Conservation (phyloP, 2,888 invertebrate species). For the Leptopilina syphax region DNA sequence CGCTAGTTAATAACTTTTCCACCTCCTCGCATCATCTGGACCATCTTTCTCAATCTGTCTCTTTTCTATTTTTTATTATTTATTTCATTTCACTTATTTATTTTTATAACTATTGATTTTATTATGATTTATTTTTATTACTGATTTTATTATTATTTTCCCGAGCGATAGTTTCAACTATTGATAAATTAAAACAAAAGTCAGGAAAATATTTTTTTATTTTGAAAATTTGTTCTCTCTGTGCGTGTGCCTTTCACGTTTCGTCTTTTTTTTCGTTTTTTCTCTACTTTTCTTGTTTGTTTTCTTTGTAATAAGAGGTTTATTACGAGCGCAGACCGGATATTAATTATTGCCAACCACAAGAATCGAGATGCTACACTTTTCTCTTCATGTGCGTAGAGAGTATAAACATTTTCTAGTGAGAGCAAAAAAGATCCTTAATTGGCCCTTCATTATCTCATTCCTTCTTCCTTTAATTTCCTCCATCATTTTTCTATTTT, state of each 20-base stretch:
- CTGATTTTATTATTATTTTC: no score
- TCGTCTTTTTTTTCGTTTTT: background rate
- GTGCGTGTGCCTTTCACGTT: background rate
- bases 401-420: background rate
- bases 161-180: no score
- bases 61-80: slow-evolving; percentile 48
- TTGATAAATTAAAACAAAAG: background rate
- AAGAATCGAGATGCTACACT: slow-evolving; percentile 46
- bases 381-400: slow-evolving; percentile 46
- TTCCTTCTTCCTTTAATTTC: background rate
- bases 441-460: slow-evolving; percentile 6
- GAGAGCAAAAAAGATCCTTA: background rate
- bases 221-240: no score
- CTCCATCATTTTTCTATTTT: background rate
- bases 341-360: slow-evolving; percentile 60
- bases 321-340: slow-evolving; percentile 60
- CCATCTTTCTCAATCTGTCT: slow-evolving; percentile 44
- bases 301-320: slow-evolving; percentile 58
- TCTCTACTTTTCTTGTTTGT: slow-evolving; percentile 45
- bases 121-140: no score
- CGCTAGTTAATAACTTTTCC: slow-evolving; percentile 71
- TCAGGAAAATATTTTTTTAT: background rate
- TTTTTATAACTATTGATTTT: background rate
- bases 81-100: background rate
- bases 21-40: slow-evolving; percentile 36